A percentile compares a stretch with the other conserved stretches of the same genome.
Evolutionary conservation across 2,113 vertebrate species (phyloP).

Genomic region (Ochotona princeps): DNA sequence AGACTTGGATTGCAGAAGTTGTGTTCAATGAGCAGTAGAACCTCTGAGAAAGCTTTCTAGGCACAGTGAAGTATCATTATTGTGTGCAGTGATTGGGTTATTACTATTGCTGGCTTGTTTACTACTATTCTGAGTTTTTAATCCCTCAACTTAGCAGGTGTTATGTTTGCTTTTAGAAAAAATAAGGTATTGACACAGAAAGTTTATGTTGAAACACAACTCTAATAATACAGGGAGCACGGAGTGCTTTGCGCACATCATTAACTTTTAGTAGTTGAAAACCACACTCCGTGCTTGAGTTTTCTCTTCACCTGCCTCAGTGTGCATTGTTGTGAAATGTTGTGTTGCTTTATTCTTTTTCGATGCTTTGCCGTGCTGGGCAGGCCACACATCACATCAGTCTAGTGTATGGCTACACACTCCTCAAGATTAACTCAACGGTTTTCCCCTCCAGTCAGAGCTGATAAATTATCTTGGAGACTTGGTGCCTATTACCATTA

Average conservation of each 20-base stretch:
- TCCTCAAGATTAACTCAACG: background rate
- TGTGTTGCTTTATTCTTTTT: background rate
- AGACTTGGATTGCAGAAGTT: background rate
- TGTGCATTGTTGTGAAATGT: background rate
- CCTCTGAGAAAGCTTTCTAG: background rate
- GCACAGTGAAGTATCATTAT: background rate
- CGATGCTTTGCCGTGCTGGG: no score
- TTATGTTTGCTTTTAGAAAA: conserved; percentile 35
- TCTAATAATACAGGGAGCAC: background rate
- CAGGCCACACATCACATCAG: background rate
- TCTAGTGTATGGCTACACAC: background rate
- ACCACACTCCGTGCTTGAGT: background rate
- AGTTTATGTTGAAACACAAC: background rate
- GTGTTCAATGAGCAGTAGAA: background rate
- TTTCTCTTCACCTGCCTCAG: background rate
- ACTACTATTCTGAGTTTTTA: conserved; percentile 55
- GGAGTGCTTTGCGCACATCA: background rate
- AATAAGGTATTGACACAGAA: background rate
- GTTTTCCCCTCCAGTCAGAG: background rate
- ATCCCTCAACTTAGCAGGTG: background rate
- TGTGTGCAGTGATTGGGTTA: background rate
- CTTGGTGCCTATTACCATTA: background rate
- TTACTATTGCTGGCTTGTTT: background rate
- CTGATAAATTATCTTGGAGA: background rate
- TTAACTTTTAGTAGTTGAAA: conserved; percentile 16